A percentile compares a stretch with the other conserved stretches of the same genome.
phyloP scores from a whole-genome alignment of 2,888 invertebrate species.

The Crocallis elinguaria region DNA sequence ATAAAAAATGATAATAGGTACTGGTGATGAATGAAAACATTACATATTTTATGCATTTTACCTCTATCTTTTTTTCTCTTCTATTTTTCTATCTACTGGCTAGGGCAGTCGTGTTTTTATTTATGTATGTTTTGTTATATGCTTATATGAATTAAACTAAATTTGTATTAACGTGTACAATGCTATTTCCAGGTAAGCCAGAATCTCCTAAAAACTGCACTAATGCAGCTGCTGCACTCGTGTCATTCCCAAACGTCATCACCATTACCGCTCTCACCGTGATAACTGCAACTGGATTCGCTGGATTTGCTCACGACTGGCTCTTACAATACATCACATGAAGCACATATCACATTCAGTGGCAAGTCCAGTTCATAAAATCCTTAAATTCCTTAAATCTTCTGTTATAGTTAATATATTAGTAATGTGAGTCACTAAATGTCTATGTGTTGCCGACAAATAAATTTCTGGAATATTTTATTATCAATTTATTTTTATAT shows the following conservation, averaged over 20 bases:
- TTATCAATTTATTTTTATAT: conserved; percentile 48
- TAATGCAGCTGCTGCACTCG: conserved; percentile 50
- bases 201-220: conserved; percentile 75
- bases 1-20: too few relatives aligned
- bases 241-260: conserved; percentile 49
- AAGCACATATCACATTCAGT: conserved; percentile 27
- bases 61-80: too few relatives aligned
- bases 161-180: neutral
- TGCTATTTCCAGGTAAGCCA: conserved; percentile 66
- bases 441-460: conserved; percentile 59
- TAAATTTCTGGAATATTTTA: conserved; percentile 52
- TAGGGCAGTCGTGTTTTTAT: too few relatives aligned
- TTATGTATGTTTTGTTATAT: too few relatives aligned
- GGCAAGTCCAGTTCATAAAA: conserved; percentile 29
- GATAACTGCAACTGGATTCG: conserved; percentile 46
- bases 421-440: conserved; percentile 48
- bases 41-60: too few relatives aligned
- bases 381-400: conserved; percentile 33
- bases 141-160: too few relatives aligned
- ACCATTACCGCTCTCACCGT: conserved; percentile 45
- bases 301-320: conserved; percentile 51
- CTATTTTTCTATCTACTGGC: too few relatives aligned
- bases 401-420: conserved; percentile 42
- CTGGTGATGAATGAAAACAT: too few relatives aligned
- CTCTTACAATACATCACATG: conserved; percentile 61